Conservation (phyloP, 2,888 invertebrate species). For the Aquatica leii region DNA sequence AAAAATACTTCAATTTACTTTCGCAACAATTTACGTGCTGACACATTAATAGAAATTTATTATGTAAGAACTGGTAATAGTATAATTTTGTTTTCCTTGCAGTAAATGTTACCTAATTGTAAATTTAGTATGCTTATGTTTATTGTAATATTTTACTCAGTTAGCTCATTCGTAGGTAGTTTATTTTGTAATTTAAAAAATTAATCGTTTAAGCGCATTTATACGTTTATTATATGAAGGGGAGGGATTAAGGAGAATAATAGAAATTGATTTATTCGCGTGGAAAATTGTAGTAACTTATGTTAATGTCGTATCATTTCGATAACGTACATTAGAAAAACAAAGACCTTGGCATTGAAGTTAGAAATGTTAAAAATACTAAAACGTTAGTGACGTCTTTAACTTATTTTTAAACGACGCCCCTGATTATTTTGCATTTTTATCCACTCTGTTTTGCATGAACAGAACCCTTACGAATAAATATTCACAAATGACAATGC, state of each 20-base stretch:
- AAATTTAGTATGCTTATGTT: background rate
- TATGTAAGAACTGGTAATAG: background rate
- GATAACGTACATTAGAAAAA: too few species aligned
- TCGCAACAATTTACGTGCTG: slow-evolving; percentile 9
- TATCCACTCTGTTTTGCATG: too few species aligned
- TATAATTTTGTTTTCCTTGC: slow-evolving; percentile 2
- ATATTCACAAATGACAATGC: too few species aligned
- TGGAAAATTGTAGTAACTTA: too few species aligned
- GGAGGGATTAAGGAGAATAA: too few species aligned
- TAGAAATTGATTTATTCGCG: too few species aligned
- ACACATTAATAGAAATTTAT: slow-evolving; percentile 11
- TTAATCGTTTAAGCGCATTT: too few species aligned
- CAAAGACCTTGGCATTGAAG: background rate
- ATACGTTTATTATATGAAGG: too few species aligned
- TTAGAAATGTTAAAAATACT: background rate
- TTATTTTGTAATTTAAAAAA: too few species aligned
- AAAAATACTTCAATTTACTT: slow-evolving; percentile 10
- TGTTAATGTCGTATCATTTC: too few species aligned
- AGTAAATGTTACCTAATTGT: background rate
- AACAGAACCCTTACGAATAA: too few species aligned
- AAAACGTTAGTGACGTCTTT: background rate
- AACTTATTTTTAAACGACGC: background rate
- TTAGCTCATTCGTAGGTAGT: too few species aligned
- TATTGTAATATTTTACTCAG: background rate
- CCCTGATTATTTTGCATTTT: background rate